Base-by-base conservation (phyloP, 2,888 invertebrate genomes). In the Ethmia dodecea region DNA sequence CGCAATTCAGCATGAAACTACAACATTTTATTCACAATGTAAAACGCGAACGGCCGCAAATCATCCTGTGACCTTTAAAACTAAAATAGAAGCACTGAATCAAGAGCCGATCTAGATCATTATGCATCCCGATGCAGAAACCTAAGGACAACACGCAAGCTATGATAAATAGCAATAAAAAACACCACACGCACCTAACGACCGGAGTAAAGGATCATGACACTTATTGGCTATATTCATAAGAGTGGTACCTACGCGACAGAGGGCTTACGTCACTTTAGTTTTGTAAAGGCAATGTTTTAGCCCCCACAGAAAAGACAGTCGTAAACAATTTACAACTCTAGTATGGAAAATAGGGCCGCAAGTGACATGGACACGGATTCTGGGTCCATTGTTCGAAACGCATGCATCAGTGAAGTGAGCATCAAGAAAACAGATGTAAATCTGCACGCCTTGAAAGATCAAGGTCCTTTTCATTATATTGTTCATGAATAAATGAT, bases 351-450 rank as follows among this genome's bases (percentile, higher is more conserved):
- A 60, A 63, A 60, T 55, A 64, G 55, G 39, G 40, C 35, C 44
- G 47, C 55, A 57, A 60, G 55, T 61, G 63, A 69, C 58, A 47
- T 47, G 42, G 45, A 62, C 61, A 59, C 47, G 53, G 49, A 48
- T 55, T 50, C 54, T 40, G 56, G 52, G 50, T 43, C 60, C 63
- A 69, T 73, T 72, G 70, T 70, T 60, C 50, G 40, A 32, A 43
- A 52, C 50, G 47, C 35, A 41, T 38, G 38, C 43, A 39, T 41
- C 47, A 46, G 35, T 38, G 43, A 46, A 39, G 26, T 42, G 40
- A 16, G 22, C 33, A 16, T 27, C 35, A 47, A 46, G 49, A 51
- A 47, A 58, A 53, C 52, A 59, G 49, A 64, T 65, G 62, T 58
- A 59, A 60, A 60, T 56, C 53, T 47, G 47, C 44, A 42, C 42